These are phyloP conservation scores for Hyaena hyaena DNA, from an alignment of 2,113 vertebrate genomes.

Conservation along the genomic window DNA sequence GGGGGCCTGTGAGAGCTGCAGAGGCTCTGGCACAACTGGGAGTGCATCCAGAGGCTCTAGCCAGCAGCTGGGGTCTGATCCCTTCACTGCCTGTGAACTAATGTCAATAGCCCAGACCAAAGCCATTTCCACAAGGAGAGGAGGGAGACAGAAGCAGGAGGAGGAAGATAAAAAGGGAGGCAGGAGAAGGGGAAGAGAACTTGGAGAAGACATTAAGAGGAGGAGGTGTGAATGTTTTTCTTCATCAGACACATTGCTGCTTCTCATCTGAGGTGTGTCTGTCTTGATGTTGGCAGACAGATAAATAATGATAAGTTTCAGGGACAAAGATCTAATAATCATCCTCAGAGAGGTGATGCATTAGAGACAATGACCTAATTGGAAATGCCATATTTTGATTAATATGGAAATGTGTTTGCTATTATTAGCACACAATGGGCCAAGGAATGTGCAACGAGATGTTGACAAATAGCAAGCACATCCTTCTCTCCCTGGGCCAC, in stretches of 20 bases:
- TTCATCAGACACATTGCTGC: neutral
- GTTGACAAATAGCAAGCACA: neutral
- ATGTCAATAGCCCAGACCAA: neutral
- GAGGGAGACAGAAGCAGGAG: no score
- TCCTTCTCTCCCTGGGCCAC: neutral
- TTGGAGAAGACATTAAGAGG: neutral
- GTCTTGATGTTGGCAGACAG: neutral
- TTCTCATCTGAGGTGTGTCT: neutral
- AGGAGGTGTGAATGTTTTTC: no score
- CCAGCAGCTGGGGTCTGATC: neutral
- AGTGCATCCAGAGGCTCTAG: neutral
- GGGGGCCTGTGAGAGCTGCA: neutral
- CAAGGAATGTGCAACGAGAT: neutral
- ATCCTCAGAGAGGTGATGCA: conserved; percentile 79
- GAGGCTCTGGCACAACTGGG: neutral
- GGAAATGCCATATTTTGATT: conserved; percentile 79
- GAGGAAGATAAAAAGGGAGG: neutral
- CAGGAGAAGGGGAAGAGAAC: neutral
- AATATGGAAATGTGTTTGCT: conserved; percentile 82
- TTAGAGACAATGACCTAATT: conserved; percentile 77
- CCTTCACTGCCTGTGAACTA: neutral
- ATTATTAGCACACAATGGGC: conserved; percentile 49
- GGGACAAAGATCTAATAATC: conserved; percentile 82
- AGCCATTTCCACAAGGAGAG: neutral
- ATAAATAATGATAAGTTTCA: conserved; percentile 34